phyloP scores from a whole-genome alignment of 2,797 vertebrate species.

The Hippopotamyrus pictus region DNA sequence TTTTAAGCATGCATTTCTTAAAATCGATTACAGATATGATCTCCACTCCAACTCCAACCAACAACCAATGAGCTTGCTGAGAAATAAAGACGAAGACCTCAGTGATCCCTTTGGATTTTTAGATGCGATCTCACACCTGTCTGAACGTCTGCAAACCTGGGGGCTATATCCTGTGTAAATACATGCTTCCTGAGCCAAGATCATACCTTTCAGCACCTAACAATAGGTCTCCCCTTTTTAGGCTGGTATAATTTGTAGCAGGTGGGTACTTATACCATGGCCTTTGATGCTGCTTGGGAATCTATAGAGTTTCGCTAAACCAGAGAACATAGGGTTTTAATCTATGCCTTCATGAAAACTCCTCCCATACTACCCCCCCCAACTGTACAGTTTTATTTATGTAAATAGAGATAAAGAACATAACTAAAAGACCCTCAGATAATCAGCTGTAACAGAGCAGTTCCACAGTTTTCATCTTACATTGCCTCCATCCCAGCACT shows the following conservation, averaged over 20 bases:
- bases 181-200: constrained; percentile 57
- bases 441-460: not conserved
- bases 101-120: constrained; percentile 13
- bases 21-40: not conserved
- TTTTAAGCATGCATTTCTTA: not conserved
- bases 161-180: constrained; percentile 31
- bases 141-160: constrained; percentile 30
- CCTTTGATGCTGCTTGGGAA: constrained; percentile 28
- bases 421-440: not conserved
- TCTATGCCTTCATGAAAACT: not conserved
- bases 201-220: constrained; percentile 52
- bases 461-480: not conserved
- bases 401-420: not conserved
- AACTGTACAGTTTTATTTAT: not conserved
- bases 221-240: constrained; percentile 42
- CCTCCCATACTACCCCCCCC: not conserved
- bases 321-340: not conserved
- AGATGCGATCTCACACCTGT: constrained; percentile 38
- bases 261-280: constrained; percentile 43
- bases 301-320: constrained; percentile 25
- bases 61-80: not conserved
- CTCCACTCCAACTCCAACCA: not conserved
- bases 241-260: constrained; percentile 58
- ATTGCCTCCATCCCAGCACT: not conserved
- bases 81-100: not conserved